Base-by-base conservation (phyloP, 1,140 invertebrate species). In the Lasioglossum albipes region DNA sequence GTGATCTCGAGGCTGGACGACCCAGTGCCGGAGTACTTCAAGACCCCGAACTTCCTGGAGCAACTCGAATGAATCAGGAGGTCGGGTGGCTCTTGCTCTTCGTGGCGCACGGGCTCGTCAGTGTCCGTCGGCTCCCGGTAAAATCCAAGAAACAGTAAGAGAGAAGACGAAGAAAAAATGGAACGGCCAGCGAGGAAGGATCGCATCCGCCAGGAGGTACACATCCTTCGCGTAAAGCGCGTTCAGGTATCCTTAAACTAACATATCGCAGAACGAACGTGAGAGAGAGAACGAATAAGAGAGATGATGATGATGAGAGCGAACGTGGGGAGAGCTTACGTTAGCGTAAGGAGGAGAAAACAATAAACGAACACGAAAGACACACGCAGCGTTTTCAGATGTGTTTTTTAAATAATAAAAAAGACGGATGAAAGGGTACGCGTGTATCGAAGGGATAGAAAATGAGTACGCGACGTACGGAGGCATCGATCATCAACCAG, bases 1-100 rank as follows among this genome's bases (percentile, higher is more conserved):
- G 97, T 99, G 87, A 99, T 99, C 92, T 99, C 98, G 84, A 96
- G 99, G 91, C 95, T 99, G 94, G 99, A 99, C 94, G 99, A 99
- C 93, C 96, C 97, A 61, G 98, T 99, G 84, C 99, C 99, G 78
- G 99, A 99, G 92, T 99, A 99, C 95, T 99, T 99, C 96, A 99
- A 99, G 94, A 98, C 97, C 86, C 98, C 98, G 64, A 99, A 99
- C 95, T 99, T 99, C 95, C 96, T 99, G 93, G 98, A 99, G 93
- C 98, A 99, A 94, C 95, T 99, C 84, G 98, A 99, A 95, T 98
- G 96, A 96, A 94, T 93, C 85, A 84, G 87, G 77, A 85, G 87
- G 83, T 87, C 86, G 86, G 85, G 88, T 89, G 86, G 85, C 88
- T 89, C 87, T 86, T 88, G 89, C 86, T 90, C 89, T 84, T 87